Base-by-base conservation (phyloP, 2,888 invertebrate species). In the Melolontha melolontha region DNA sequence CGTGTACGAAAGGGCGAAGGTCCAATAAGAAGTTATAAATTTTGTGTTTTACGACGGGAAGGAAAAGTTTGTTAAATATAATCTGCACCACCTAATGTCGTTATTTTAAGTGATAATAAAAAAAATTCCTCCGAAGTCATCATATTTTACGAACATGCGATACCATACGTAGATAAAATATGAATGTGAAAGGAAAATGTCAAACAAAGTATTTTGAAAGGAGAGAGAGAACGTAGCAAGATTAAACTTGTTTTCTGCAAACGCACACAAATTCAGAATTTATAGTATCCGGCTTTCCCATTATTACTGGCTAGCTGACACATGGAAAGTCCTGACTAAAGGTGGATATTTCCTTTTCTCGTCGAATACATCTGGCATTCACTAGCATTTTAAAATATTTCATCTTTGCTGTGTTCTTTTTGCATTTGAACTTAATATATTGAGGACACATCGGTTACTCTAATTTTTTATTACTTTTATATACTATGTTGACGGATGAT, bases 291-390 rank as follows among this genome's bases (percentile, higher is more conserved):
- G 70, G 64, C 63, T 66, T 67, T 63, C 71, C 73, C 41, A 59
- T 59, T 76, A 76, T 75, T 73, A 57, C 41, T 42, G 40, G 47
- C 27, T 62, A 74, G 72, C 72, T 70, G 64, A 68, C 67, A 70
- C 70, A 71, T 71, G 72, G 71, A 73, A 49, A 55, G 16, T 62
- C 16, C 39, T 62, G 12, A 16, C 70, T 55, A 64, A 55, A 42
- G 68, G 71, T 72, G 66, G 73, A 75, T 77, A 76, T 76, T 77
- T 73, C 75, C 74, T 74, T 73, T 73, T 59, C 57, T 70, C 73
- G 76, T 76, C 76, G 74, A 75, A 76, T 76, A 75, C 76, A 77
- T 76, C 74, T 77, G 77, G 70, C 75, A 73, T 75, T 75, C 75
- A 77, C 75, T 77, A 77, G 71, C 64, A 68, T 55, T 42, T 54